These are phyloP conservation scores for Harpalus rubripes DNA, from an alignment of 2,888 invertebrate species.

Conservation along the genomic window DNA sequence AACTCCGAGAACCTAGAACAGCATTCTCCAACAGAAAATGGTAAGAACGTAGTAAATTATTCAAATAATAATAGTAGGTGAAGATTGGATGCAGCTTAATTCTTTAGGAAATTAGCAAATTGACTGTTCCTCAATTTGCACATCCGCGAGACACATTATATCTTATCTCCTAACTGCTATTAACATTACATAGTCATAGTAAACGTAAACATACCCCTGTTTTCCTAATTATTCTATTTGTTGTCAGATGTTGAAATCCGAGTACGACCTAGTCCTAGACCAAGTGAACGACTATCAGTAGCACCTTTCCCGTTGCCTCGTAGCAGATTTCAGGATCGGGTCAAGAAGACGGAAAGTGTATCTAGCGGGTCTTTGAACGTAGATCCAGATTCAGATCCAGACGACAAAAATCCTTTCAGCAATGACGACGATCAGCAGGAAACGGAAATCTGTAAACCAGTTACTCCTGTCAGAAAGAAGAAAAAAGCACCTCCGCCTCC, in stretches of 20 bases:
- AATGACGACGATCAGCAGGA: conserved; percentile 15
- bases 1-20: conserved; percentile 8
- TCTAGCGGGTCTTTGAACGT: neutral
- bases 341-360: conserved; percentile 21
- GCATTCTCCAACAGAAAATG: conserved; percentile 43
- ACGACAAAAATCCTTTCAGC: conserved; percentile 53
- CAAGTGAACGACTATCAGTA: neutral
- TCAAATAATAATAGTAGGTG: conserved; percentile 9
- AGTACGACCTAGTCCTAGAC: neutral
- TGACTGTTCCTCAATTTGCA: conserved; percentile 57
- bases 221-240: too few species aligned
- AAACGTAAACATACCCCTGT: conserved; percentile 10
- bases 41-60: conserved; percentile 27
- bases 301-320: conserved; percentile 47
- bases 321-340: conserved; percentile 38
- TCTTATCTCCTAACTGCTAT: conserved; percentile 35
- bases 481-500: conserved; percentile 71
- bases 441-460: conserved; percentile 53
- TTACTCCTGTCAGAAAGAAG: conserved; percentile 65
- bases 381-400: neutral
- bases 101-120: conserved; percentile 51
- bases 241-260: conserved; percentile 9
- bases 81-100: conserved; percentile 24
- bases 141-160: conserved; percentile 44
- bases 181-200: neutral